A percentile compares a stretch with the other conserved stretches of the same genome.
These are phyloP conservation scores for Pelecanoides urinatrix DNA, from an alignment of 2,113 vertebrate species.

Conservation along the genomic window DNA sequence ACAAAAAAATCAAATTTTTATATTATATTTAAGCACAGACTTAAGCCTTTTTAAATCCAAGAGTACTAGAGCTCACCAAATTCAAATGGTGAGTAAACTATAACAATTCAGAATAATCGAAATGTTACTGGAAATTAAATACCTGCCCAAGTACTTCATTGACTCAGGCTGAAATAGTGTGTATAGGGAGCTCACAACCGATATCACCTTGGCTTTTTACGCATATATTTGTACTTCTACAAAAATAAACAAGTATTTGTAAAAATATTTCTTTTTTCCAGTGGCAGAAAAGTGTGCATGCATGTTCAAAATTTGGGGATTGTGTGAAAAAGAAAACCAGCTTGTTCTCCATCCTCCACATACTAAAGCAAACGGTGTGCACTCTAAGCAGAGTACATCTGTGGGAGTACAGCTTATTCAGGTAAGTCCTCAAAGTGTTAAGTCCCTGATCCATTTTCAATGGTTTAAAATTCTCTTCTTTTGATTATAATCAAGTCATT, in stretches of 20 bases:
- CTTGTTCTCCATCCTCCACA: background rate
- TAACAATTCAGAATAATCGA: background rate
- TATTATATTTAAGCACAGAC: background rate
- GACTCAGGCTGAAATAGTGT: background rate
- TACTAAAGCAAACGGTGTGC: background rate
- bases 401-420: background rate
- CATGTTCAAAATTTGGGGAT: background rate
- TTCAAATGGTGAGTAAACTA: background rate
- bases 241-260: background rate
- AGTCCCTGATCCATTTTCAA: background rate
- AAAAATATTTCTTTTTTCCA: background rate
- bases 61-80: background rate
- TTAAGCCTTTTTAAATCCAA: background rate
- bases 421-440: background rate
- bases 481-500: background rate
- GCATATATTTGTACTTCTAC: background rate
- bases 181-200: background rate
- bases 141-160: background rate
- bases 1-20: background rate
- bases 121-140: background rate
- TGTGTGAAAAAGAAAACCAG: background rate
- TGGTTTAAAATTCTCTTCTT: background rate
- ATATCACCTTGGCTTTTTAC: background rate
- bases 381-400: background rate
- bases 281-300: background rate